Percentiles rank a stretch among this genome's conserved stretches.
Evolutionary conservation across 2,888 invertebrate genomes (phyloP).

Genomic region (Mystacides longicornis): DNA sequence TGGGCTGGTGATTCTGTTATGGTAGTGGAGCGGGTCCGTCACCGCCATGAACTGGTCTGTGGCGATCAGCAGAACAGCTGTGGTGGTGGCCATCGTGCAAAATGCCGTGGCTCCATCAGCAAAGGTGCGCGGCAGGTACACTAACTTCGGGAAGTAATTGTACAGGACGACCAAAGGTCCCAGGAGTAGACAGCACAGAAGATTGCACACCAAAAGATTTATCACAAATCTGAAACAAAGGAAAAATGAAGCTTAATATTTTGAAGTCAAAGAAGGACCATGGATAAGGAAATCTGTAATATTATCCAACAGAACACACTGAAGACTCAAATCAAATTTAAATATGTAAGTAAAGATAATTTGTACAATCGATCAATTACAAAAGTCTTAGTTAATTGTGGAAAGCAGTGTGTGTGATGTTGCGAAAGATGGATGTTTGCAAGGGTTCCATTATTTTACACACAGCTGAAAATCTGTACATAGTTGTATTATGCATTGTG

Average conservation of each 20-base stretch:
- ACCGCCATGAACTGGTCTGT: slow-evolving; percentile 40
- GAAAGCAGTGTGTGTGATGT: no score
- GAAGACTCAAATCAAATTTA: no score
- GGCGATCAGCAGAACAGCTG: slow-evolving; percentile 41
- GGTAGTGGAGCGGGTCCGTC: slow-evolving; percentile 42
- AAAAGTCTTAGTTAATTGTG: no score
- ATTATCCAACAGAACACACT: no score
- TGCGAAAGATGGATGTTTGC: no score
- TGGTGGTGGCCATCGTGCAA: slow-evolving; percentile 38
- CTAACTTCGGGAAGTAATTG: slow-evolving; percentile 38
- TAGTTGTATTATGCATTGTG: no score
- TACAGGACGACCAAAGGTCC: slow-evolving; percentile 48
- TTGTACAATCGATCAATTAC: no score
- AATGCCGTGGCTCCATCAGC: slow-evolving; percentile 54
- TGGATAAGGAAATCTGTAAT: no score
- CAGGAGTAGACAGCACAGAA: slow-evolving; percentile 41
- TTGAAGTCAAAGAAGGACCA: no score
- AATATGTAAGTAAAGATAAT: no score
- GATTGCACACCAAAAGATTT: slow-evolving; percentile 47
- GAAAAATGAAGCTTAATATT: slow-evolving; percentile 23
- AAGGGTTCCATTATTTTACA: no score
- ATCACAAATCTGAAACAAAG: slow-evolving; percentile 42
- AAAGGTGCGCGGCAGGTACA: slow-evolving; percentile 49
- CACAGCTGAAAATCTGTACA: no score
- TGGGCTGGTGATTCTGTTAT: slow-evolving; percentile 16